Evolutionary conservation across 2,797 vertebrate genomes (phyloP), one percentile per base, ranked within the genome.

Genomic region (Simalia tracyae): DNA sequence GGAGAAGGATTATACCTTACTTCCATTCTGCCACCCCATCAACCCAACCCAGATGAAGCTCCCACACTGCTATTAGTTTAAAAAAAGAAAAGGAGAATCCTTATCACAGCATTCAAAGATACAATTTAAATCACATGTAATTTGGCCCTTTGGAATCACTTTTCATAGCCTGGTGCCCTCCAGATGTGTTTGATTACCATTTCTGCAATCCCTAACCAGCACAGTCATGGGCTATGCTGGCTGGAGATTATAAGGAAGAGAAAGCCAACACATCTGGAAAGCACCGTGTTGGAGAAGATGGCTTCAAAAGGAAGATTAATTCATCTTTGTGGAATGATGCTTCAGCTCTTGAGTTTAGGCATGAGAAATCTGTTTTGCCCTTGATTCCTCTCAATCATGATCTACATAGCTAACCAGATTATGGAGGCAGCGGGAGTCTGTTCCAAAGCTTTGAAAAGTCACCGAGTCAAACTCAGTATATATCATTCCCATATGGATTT

Each of bases 371-470:
- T 5, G 81, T 6, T 81, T 84, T 7, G 15, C 59, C 60, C 28
- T 42, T 59, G 19, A 24, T 14, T 19, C 26, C n/a, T 86, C 59
- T 85, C n/a, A n/a, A 63, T 24, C 19, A 3, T 24, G 31, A 85
- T 59, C 87, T 89, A 46, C 11, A 56, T 3, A 68, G 14, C 56
- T 85, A 84, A 46, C 61, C 5, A 87, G n/a, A 91, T 84, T 66
- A 50, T 57, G 12, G 26, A 84, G 26, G n/a, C 24, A 61, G 22
- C 56, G 17, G 57, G 15, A 57, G 24, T 68, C 54, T 68, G 24
- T n/a, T 42, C 26, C 46, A 68, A 89, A 60, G n/a, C 26, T 86
- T n/a, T 89, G 87, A 89, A 85, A 86, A 89, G 89, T 68, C 4
- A 26, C 50, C 11, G n/a, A 46, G 26, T 17, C 54, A 24, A 59